Percentiles rank a stretch among this genome's conserved stretches.
phyloP scores from a whole-genome alignment of 2,797 vertebrate genomes.

The Argentina silus region DNA sequence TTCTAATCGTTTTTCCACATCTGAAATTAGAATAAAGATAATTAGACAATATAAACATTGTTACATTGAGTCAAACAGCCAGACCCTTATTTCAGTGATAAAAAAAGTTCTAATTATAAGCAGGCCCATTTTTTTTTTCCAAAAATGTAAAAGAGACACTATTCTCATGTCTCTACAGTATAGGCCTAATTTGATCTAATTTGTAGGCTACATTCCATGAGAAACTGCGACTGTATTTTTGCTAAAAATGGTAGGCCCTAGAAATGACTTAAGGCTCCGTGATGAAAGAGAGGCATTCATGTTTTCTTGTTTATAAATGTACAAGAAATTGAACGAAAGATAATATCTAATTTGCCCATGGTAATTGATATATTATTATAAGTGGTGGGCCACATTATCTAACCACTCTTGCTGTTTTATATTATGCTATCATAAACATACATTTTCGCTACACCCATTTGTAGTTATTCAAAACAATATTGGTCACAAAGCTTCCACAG shows the following conservation, averaged over 20 bases:
- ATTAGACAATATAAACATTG: not conserved
- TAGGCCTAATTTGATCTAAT: not conserved
- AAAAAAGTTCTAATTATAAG: too few species aligned
- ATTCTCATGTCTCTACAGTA: too few species aligned
- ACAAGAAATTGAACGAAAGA: not conserved
- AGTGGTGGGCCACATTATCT: not conserved
- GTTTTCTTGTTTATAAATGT: not conserved
- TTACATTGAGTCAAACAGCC: not conserved
- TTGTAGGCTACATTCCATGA: too few species aligned
- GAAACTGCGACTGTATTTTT: not conserved
- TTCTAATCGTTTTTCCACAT: constrained; percentile 12
- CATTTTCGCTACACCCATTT: too few species aligned
- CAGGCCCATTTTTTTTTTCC: not conserved
- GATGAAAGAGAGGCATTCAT: not conserved
- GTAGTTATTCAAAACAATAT: too few species aligned
- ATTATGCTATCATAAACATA: not conserved
- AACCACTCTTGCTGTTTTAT: not conserved
- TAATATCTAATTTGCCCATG: not conserved
- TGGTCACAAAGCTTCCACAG: too few species aligned
- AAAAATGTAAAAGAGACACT: not conserved
- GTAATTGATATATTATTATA: not conserved
- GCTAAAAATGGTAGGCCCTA: not conserved
- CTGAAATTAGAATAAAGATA: constrained; percentile 39
- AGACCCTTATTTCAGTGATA: not conserved
- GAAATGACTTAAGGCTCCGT: not conserved